phyloP scores from a whole-genome alignment of 1,140 invertebrate genomes.

The Elysia chlorotica region DNA sequence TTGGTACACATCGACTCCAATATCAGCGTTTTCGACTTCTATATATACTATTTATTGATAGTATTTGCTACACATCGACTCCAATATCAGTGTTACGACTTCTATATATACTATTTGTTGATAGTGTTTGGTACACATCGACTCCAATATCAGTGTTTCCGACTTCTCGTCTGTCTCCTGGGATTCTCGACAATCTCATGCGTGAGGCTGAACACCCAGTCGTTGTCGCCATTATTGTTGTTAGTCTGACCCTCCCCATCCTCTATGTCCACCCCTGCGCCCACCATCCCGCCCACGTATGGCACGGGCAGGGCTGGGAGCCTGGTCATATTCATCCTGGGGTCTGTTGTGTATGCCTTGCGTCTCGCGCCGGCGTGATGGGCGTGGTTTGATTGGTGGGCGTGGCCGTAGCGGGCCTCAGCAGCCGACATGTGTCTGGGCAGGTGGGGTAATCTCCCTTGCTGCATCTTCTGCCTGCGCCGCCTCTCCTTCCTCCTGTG shows the following conservation, averaged over 20 bases:
- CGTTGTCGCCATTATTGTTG: neutral
- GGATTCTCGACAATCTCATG: constrained; percentile 9
- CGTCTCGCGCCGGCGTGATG: neutral
- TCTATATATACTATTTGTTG: too few species aligned
- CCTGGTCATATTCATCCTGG: neutral
- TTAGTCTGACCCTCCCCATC: neutral
- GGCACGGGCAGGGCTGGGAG: neutral
- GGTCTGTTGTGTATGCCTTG: neutral
- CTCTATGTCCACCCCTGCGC: neutral
- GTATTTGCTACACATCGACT: too few species aligned
- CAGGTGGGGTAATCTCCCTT: neutral
- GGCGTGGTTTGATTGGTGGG: neutral
- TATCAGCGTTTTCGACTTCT: too few species aligned
- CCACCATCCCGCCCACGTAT: neutral
- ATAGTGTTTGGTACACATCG: too few species aligned
- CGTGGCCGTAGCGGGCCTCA: neutral
- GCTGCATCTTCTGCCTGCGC: too few species aligned
- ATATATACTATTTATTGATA: too few species aligned
- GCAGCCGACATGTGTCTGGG: neutral
- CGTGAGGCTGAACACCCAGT: constrained; percentile 12
- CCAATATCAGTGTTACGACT: too few species aligned
- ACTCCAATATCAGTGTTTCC: too few species aligned
- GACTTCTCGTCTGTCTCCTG: too few species aligned
- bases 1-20: too few species aligned
- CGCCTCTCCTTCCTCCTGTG: neutral